Percentiles rank a stretch among this genome's conserved stretches.
These are phyloP conservation scores for Mormyrus iriodes DNA, from an alignment of 2,113 vertebrate species.

Conservation along the genomic window DNA sequence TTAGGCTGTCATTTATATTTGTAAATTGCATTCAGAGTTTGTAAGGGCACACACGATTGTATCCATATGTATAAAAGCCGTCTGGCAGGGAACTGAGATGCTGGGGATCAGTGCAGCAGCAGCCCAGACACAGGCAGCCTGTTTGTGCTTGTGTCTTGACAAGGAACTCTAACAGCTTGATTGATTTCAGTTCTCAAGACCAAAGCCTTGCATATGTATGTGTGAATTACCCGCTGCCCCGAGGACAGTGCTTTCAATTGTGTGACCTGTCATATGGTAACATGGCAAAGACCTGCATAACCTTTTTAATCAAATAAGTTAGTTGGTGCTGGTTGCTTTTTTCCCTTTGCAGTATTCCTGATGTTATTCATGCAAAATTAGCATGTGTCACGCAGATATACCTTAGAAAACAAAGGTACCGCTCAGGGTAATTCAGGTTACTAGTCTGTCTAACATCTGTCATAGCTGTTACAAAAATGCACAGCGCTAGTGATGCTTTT, in stretches of 20 bases:
- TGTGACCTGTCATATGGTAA: conserved; percentile 1
- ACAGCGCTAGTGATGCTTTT: not conserved
- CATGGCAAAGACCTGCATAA: not conserved
- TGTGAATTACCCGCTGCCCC: conserved; percentile 15
- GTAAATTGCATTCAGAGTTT: not conserved
- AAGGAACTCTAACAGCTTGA: conserved; percentile 3
- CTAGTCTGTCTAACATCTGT: not conserved
- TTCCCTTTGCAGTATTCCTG: not conserved
- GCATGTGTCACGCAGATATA: not conserved
- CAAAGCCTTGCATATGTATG: conserved; percentile 18
- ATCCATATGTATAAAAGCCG: not conserved
- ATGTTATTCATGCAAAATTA: not conserved
- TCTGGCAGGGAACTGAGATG: not conserved
- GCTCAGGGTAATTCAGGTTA: not conserved
- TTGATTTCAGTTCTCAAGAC: conserved; percentile 19
- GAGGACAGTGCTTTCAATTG: not conserved
- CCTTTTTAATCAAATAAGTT: conserved; percentile 2
- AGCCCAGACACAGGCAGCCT: not conserved
- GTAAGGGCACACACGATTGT: not conserved
- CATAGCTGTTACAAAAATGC: not conserved
- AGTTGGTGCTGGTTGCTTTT: not conserved
- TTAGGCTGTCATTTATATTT: not conserved
- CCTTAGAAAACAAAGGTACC: not conserved
- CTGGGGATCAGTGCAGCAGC: not conserved
- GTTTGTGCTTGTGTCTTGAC: not conserved